Conservation (phyloP, 2,888 invertebrate genomes). For the Melanotus villosus region DNA sequence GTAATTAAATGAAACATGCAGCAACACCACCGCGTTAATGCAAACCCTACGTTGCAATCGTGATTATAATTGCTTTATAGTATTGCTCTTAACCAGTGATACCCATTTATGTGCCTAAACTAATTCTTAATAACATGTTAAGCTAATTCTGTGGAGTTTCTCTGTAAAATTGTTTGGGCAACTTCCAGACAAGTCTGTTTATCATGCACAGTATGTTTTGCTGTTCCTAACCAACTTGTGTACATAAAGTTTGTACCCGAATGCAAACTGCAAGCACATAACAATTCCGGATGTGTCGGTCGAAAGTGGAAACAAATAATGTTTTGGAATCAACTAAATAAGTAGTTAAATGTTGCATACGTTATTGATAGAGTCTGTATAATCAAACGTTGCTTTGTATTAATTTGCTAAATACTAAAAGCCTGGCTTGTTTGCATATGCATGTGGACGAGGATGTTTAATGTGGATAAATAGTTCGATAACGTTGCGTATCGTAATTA, state of each 20-base stretch:
- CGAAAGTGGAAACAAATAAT: too few relatives aligned
- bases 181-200: neutral
- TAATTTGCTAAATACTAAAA: too few relatives aligned
- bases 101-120: slow-evolving; percentile 16
- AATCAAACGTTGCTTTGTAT: too few relatives aligned
- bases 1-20: slow-evolving; percentile 35
- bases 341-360: too few relatives aligned
- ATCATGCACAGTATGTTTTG: neutral
- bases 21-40: neutral
- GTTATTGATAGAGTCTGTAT: too few relatives aligned
- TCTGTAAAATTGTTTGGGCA: neutral
- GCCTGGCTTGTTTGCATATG: too few relatives aligned
- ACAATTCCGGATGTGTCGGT: too few relatives aligned
- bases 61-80: slow-evolving; percentile 10
- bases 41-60: neutral
- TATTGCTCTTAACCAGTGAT: neutral
- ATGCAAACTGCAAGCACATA: slow-evolving; percentile 2
- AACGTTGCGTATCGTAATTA: too few relatives aligned
- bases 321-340: too few relatives aligned
- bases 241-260: neutral
- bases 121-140: slow-evolving; percentile 3
- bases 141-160: neutral
- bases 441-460: too few relatives aligned
- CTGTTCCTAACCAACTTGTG: neutral
- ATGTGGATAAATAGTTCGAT: too few relatives aligned